These are phyloP conservation scores for Lasiurus borealis DNA, from an alignment of 2,113 vertebrate species.

Conservation along the genomic window DNA sequence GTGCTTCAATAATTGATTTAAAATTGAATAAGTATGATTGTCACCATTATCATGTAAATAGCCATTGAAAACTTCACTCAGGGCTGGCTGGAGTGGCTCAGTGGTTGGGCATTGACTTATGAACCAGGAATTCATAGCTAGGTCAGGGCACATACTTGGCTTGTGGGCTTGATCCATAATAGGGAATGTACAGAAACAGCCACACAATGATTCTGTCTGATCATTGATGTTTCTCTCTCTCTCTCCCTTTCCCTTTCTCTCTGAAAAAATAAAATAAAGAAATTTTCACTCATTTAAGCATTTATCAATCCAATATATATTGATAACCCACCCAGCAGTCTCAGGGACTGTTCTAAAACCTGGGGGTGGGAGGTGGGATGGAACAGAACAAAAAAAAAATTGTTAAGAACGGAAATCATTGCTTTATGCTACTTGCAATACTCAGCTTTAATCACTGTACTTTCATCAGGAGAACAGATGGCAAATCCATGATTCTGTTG, in stretches of 20 bases:
- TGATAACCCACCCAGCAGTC: not conserved
- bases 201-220: too few relatives aligned
- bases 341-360: not conserved
- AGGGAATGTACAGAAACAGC: too few relatives aligned
- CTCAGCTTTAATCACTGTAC: not conserved
- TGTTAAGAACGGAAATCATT: not conserved
- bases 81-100: too few relatives aligned
- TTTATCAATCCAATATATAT: not conserved
- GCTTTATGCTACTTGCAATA: not conserved
- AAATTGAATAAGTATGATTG: not conserved
- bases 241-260: too few relatives aligned
- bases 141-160: too few relatives aligned
- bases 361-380: not conserved
- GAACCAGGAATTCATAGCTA: too few relatives aligned
- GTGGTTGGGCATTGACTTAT: too few relatives aligned
- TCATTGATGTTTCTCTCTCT: too few relatives aligned
- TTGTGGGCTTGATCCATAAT: too few relatives aligned
- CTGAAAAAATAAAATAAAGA: not conserved
- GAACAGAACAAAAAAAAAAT: not conserved
- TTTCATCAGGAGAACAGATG: constrained; percentile 34
- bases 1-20: not conserved
- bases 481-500: not conserved
- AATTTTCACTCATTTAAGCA: not conserved
- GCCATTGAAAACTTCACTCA: not conserved
- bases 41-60: not conserved